These are phyloP conservation scores for Rhagonycha lutea DNA, from an alignment of 2,888 invertebrate species.

Conservation along the genomic window DNA sequence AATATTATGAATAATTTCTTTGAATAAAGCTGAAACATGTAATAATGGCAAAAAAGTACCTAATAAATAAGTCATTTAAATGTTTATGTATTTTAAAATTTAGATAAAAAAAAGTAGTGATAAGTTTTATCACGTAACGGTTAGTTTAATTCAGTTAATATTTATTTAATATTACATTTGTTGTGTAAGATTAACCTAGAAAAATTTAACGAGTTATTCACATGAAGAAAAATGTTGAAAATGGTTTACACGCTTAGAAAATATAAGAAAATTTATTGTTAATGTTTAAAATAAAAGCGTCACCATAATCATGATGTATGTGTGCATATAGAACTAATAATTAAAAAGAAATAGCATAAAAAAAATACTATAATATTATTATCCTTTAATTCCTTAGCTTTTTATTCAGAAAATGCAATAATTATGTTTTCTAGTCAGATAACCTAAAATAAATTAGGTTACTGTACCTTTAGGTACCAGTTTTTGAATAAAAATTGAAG, in stretches of 20 bases:
- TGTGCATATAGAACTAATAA: not conserved
- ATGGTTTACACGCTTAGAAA: not conserved
- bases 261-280: not conserved
- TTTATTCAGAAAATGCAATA: not conserved
- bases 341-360: not conserved
- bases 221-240: not conserved
- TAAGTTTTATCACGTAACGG: not conserved
- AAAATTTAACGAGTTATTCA: not conserved
- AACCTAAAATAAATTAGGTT: not conserved
- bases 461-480: no score
- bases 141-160: not conserved
- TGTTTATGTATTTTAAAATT: no score
- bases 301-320: not conserved
- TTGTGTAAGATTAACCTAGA: not conserved
- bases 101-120: no score
- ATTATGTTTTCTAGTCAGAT: not conserved
- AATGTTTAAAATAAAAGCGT: not conserved
- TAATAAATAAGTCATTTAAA: no score
- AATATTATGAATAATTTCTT: no score
- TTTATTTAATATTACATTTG: not conserved
- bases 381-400: not conserved
- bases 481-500: no score
- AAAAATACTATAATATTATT: no score
- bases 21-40: no score
- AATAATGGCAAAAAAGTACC: no score